A percentile compares a stretch with the other conserved stretches of the same genome.
Conservation (phyloP, 2,888 invertebrate genomes). For the Mesochorus sp. region DNA sequence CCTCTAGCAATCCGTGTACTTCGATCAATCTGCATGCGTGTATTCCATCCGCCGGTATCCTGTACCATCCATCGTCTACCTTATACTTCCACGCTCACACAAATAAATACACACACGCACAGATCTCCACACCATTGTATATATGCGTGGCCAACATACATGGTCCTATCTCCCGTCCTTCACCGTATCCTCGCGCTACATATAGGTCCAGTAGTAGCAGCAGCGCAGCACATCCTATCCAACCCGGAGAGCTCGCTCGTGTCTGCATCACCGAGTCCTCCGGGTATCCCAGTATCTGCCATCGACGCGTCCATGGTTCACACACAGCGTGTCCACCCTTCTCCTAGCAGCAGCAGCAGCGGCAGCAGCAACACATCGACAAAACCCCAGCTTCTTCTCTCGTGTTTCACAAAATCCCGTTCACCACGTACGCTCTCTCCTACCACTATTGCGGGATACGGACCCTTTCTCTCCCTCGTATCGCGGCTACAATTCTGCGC, state of each 20-base stretch:
- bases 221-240: constrained; percentile 36
- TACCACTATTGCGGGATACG: constrained; percentile 40
- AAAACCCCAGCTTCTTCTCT: constrained; percentile 36
- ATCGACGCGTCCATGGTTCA: constrained; percentile 43
- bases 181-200: constrained; percentile 33
- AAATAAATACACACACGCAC: neutral
- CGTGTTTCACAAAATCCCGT: constrained; percentile 52
- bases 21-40: constrained; percentile 50
- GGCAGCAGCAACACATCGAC: neutral
- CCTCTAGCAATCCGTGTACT: constrained; percentile 34
- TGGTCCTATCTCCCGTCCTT: constrained; percentile 7
- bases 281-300: constrained; percentile 41
- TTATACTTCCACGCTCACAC: neutral
- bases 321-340: constrained; percentile 2
- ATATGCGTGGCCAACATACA: constrained; percentile 2
- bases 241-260: constrained; percentile 18
- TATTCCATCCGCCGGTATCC: constrained; percentile 13
- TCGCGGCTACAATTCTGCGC: constrained; percentile 64
- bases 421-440: constrained; percentile 45
- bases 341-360: no score
- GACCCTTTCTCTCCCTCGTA: constrained; percentile 8
- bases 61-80: neutral
- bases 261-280: constrained; percentile 50
- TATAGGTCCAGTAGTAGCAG: neutral
- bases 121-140: neutral